Base-by-base conservation (phyloP, 2,888 invertebrate species). In the Pomacea canaliculata region DNA sequence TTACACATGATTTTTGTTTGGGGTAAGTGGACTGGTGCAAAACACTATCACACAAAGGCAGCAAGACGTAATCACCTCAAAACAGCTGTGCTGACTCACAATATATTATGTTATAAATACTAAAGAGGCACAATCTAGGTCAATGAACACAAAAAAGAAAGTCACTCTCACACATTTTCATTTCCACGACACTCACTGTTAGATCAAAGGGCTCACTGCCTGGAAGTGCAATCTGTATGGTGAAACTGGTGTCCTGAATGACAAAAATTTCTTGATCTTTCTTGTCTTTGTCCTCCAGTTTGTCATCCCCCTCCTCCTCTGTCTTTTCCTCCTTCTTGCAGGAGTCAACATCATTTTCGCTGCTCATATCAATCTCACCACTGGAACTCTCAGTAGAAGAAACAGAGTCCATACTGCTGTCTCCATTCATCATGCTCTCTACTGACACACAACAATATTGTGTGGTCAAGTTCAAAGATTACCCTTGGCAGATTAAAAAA, bases 211-310 rank as follows among this genome's bases (percentile, higher is more conserved):
- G 93, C 85, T 98, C 98, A 16, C 96, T 93, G 2, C 96, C 96
- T 16, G 98, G 97, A 86, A 96, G 95, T 77, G 95, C 94, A 86
- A 98, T 96, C 92, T 97, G 96, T n/a, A 98, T 96, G 74, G 95
- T 96, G 89, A 90, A 90, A 9, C 89, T 89, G 18, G 89, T 89
- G 73, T 90, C 90, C 81, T 90, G 89, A 59, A 90, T 89, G 56
- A 90, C 81, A 0, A 90, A 85, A 51, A 88, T 84, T 76, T 89
- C 89, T 77, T 87, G 86, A 72, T 87, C 85, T 75, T 82, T 81
- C 23, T 85, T 84, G 19, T 81, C 83, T 51, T 82, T 81, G 19
- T 82, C 79, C 13, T 78, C 78, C 10, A 75, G 71, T 37, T 78
- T 74, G 60, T 79, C 77, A 37, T 76, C 79, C 49, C 81, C 73